Conservation (phyloP, 2,888 invertebrate genomes). For the Crepidodera aurea region DNA sequence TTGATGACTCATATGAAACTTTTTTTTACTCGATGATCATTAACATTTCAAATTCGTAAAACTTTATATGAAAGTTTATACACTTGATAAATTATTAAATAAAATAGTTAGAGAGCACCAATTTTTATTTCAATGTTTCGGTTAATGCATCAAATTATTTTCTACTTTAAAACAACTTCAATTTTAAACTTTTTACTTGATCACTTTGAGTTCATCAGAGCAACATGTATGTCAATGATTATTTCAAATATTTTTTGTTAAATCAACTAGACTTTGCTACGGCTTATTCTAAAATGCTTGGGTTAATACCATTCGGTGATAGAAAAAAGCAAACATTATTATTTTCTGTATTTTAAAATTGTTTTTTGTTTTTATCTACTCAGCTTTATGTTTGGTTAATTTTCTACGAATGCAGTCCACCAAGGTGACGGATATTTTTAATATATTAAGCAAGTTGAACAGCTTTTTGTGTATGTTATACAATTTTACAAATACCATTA, state of each 20-base stretch:
- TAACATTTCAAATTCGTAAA: too few species aligned
- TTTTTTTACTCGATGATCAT: too few species aligned
- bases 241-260: not conserved
- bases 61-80: too few species aligned
- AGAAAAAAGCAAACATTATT: not conserved
- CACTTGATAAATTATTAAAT: too few species aligned
- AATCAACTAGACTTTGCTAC: not conserved
- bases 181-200: too few species aligned
- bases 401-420: not conserved
- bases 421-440: not conserved
- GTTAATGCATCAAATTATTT: not conserved
- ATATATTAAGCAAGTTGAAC: not conserved
- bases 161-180: not conserved
- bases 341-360: not conserved
- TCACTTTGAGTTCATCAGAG: too few species aligned
- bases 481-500: not conserved
- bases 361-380: not conserved
- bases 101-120: too few species aligned
- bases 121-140: too few species aligned
- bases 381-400: not conserved
- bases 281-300: not conserved
- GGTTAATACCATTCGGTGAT: not conserved
- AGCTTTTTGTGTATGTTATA: not conserved
- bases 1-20: too few species aligned
- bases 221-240: not conserved